Base-by-base conservation (phyloP, 2,888 invertebrate genomes). In the Nipponacmea schrenckii region DNA sequence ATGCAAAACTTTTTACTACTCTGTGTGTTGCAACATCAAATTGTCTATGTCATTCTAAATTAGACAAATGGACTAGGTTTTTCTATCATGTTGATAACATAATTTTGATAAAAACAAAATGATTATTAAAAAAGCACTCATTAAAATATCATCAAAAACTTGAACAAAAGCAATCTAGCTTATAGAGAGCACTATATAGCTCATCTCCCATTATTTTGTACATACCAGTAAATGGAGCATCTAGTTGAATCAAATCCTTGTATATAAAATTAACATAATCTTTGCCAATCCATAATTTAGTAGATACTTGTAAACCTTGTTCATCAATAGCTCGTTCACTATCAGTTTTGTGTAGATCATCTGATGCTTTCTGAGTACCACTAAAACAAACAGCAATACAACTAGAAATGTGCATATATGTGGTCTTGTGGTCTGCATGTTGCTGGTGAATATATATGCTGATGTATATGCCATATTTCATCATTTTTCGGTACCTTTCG, bases 201-300 rank as follows among this genome's bases (percentile, higher is more conserved):
- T 31, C 31, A 2, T 5, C 31, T 31, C 5, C 39, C 15, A 20
- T 63, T 44, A 17, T 2, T n/a, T 20, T 27, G 20, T 65, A 48
- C 81, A 74, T 76, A 92, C 92, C 92, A 84, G 91, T 91, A 91
- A 94, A 96, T 0, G 97, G 97, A 80, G 94, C 92, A 85, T 97
- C 95, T 75, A 97, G 91, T 89, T 95, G 94, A 75, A 93, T 93
- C 88, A 97, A 96, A 90, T 98, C 98, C 88, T 97, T 96, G 74
- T 95, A 94, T 77, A 98, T 97, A 87, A 97, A 97, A 90, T 98
- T 98, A 0, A 94, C 94, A 85, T 98, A 98, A 87, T 98, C 97
- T 89, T 98, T 98, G 73, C 97, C 97, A 66, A 96, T 93, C 97
- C 97, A 98, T 69, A 95, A 90, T 85, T 96, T 96, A 0, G 94